phyloP scores from a whole-genome alignment of 92 coral and sea anemone species.

The Actinernus sp. region DNA sequence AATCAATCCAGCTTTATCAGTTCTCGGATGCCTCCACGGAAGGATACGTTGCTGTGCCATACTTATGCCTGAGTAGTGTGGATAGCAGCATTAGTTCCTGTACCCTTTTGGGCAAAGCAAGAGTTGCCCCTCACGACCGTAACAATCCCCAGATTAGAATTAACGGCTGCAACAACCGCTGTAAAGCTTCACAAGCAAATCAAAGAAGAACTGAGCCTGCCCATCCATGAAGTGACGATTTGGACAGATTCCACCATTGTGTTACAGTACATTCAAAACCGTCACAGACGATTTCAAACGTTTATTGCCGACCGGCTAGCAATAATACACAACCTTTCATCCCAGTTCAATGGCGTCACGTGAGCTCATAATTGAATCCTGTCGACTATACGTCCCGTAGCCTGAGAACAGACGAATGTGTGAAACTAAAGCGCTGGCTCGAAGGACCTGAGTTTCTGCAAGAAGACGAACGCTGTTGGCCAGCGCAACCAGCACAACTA shows the following conservation, averaged over 20 bases:
- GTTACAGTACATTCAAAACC: constrained; percentile 16
- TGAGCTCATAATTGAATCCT: too few relatives aligned
- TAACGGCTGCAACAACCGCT: too few relatives aligned
- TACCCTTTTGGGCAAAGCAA: constrained; percentile 21
- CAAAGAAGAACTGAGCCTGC: constrained; percentile 5
- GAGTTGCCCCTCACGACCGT: constrained; percentile 37
- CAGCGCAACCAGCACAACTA: too few relatives aligned
- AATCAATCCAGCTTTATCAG: constrained; percentile 11
- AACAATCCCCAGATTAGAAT: too few relatives aligned
- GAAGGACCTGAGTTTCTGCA: too few relatives aligned
- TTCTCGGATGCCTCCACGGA: constrained; percentile 37
- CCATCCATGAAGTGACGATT: neutral
- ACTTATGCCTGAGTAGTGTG: constrained; percentile 15
- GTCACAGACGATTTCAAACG: constrained; percentile 20
- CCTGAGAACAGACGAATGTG: too few relatives aligned
- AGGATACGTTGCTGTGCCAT: constrained; percentile 42
- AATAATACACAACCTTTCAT: neutral
- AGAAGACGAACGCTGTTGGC: too few relatives aligned
- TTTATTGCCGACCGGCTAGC: constrained; percentile 40
- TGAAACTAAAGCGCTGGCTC: too few relatives aligned
- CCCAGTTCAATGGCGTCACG: too few relatives aligned
- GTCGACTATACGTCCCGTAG: too few relatives aligned
- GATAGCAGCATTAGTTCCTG: constrained; percentile 5
- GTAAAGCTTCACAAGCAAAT: too few relatives aligned
- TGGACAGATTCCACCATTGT: constrained; percentile 7